Conservation (phyloP, 2,888 invertebrate species). For the Torymus aiolomorphi region DNA sequence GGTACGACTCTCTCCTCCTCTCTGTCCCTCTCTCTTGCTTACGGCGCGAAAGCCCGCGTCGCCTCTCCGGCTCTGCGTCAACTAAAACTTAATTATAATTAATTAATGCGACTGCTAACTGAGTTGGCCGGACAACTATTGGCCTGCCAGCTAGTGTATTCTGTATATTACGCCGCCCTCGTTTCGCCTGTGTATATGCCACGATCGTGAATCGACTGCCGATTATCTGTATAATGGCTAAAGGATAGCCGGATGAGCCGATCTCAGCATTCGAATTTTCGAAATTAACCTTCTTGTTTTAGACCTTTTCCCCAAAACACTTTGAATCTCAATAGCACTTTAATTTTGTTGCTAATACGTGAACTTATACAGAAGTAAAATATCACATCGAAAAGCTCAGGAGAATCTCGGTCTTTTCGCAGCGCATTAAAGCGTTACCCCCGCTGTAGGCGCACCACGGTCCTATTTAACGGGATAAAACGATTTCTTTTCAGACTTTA, state of each 20-base stretch:
- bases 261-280: too few species aligned
- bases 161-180: neutral
- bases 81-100: conserved; percentile 91
- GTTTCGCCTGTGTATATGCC: conserved; percentile 25
- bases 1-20: conserved; percentile 45
- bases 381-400: too few species aligned
- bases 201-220: conserved; percentile 45
- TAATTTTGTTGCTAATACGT: too few species aligned
- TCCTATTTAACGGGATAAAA: too few species aligned
- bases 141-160: conserved; percentile 59
- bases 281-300: too few species aligned
- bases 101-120: conserved; percentile 84
- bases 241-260: neutral
- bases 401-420: too few species aligned
- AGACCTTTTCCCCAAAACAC: too few species aligned
- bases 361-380: too few species aligned
- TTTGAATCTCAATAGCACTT: too few species aligned
- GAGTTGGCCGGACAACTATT: conserved; percentile 71
- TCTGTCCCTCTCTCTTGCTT: conserved; percentile 64
- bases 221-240: conserved; percentile 15
- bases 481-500: conserved; percentile 23
- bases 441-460: too few species aligned
- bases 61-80: conserved; percentile 77
- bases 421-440: too few species aligned
- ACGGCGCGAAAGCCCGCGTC: conserved; percentile 76